Conservation (phyloP, 2,797 vertebrate genomes). For the Xiphophorus birchmanni region DNA sequence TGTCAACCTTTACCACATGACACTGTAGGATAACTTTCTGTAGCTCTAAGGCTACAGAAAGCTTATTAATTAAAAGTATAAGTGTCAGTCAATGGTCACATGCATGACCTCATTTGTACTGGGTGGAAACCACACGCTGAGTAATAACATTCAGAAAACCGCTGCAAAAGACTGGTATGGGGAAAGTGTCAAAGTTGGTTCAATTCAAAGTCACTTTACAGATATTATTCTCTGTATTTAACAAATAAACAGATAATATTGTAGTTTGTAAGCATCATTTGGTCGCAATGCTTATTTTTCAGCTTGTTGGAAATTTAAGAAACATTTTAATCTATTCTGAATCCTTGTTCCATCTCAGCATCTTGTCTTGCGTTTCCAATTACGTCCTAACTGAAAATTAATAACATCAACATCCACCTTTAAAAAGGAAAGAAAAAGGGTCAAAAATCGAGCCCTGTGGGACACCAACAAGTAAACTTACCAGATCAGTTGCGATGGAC, state of each 20-base stretch:
- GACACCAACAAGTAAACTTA: constrained; percentile 50
- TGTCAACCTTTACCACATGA: background rate
- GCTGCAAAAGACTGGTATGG: background rate
- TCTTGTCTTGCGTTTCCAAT: background rate
- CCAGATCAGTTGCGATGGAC: constrained; percentile 34
- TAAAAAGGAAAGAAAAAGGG: background rate
- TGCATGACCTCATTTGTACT: background rate
- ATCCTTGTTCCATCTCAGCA: background rate
- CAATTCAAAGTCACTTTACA: background rate
- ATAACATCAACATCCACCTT: background rate
- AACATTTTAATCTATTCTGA: background rate
- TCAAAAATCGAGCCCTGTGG: background rate
- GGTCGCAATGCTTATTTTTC: background rate
- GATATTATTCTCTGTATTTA: background rate
- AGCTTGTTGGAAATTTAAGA: background rate
- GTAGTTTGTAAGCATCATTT: background rate
- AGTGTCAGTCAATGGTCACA: background rate
- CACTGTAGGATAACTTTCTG: background rate
- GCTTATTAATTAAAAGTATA: background rate
- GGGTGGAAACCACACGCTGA: constrained; percentile 10
- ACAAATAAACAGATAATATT: background rate
- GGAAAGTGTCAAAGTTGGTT: constrained; percentile 8
- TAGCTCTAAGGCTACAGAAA: background rate
- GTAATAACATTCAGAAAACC: background rate
- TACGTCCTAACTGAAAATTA: background rate